Evolutionary conservation across 2,888 invertebrate species (phyloP).

Genomic region (Marronus borbonicus): DNA sequence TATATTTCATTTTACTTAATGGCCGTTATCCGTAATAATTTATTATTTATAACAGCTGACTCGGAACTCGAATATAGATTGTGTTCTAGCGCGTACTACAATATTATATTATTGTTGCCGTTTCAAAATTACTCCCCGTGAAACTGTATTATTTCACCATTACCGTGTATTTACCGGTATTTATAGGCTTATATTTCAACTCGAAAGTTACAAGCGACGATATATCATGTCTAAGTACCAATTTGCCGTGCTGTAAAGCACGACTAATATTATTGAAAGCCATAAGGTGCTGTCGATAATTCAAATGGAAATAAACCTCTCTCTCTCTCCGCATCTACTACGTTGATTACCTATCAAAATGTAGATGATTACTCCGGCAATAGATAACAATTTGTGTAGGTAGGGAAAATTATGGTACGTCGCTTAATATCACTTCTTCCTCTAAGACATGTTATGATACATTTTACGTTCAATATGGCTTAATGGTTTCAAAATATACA

Average conservation of each 20-base stretch:
- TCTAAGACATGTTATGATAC: neutral
- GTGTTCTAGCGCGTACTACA: conserved; percentile 4
- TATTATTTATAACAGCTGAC: conserved; percentile 26
- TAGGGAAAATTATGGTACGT: conserved; percentile 2
- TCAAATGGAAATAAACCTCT: conserved; percentile 30
- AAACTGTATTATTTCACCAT: conserved; percentile 51
- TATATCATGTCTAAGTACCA: conserved; percentile 50
- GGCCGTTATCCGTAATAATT: conserved; percentile 35
- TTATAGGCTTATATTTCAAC: conserved; percentile 53
- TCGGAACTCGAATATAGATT: conserved; percentile 32
- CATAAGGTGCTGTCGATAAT: conserved; percentile 42
- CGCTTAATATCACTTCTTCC: neutral
- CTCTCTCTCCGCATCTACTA: conserved; percentile 8
- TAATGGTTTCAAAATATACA: neutral
- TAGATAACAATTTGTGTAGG: conserved; percentile 11
- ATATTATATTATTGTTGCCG: conserved; percentile 42
- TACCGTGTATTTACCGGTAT: conserved; percentile 50
- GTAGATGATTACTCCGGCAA: conserved; percentile 11
- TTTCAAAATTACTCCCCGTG: conserved; percentile 48
- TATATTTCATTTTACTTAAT: conserved; percentile 36
- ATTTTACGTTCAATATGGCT: neutral
- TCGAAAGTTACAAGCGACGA: conserved; percentile 45
- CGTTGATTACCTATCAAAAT: conserved; percentile 15
- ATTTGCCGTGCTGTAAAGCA: conserved; percentile 51
- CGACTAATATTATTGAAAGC: conserved; percentile 50